Base-by-base conservation (phyloP, 2,797 vertebrate species). In the Manis pentadactyla region DNA sequence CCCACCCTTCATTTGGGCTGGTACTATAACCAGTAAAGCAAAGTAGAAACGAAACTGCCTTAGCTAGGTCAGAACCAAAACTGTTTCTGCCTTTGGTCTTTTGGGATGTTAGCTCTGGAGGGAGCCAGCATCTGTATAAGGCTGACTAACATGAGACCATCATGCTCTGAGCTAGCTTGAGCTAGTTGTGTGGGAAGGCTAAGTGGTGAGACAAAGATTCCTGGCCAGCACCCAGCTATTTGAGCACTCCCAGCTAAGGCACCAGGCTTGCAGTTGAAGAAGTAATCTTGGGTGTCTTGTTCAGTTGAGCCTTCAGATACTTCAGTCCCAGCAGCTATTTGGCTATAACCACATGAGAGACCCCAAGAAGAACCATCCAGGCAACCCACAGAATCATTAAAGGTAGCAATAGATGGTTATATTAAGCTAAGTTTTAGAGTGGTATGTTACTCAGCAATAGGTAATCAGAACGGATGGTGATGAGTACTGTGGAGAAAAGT, bases 381-480 rank as follows among this genome's bases (percentile, higher is more conserved):
- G n/a, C 18, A 77, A 51, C 55, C n/a, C 29, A 53, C 19, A 69
- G 68, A 96, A 63, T 74, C 64, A 51, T 87, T 61, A 69, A 91
- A 61, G 46, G 39, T 46, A 69, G 19, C 42, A 37, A n/a, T 61
- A 87, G 42, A 57, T 79, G 25, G 17, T 88, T 61, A 7, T 75
- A 85, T 51, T 79, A 85, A 93, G 57, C 86, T 89, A 5, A 59
- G 27, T 79, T 93, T 66, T 66, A 55, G 46, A 74, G 68, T 85
- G 75, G 59, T 53, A 37, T 42, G 34, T 90, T 74, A 75, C 75
- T 53, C 23, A 68, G 51, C 87, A 55, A 21, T 75, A 75, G 78
- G 11, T 85, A 61, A 73, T 85, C 59, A 92, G 63, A 92, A 92
- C 17, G 83, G 25, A 71, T 73, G 37, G 27, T 71, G 23, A 87